Base-by-base conservation (phyloP, 2,113 vertebrate species). In the Thymallus thymallus region DNA sequence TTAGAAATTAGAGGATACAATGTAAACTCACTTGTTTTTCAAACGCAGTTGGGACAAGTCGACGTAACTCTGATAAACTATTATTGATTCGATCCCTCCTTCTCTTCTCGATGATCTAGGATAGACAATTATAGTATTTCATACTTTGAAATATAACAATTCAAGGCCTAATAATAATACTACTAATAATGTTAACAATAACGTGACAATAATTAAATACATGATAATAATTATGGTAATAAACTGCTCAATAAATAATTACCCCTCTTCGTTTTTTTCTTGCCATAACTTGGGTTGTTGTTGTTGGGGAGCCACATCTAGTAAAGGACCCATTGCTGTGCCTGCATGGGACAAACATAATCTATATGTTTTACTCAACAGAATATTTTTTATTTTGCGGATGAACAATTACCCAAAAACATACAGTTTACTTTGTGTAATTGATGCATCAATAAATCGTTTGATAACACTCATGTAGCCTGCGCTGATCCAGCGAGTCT, bases 81-180 rank as follows among this genome's bases (percentile, higher is more conserved):
- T 92, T 96, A 93, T 99, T 99, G 92, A 99, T 99, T 81, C 97
- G 90, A 93, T 98, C 96, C 82, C 96, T 92, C 72, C 96, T 94
- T 84, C 96, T 92, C 92, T 99, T 99, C 90, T 99, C 97, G 83
- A 98, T 98, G 45, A 99, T 95, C 97, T 96, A 81, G 72, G 86
- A 81, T 92, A 63, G 85, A 73, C 12, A 26, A 14, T 72, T 5
- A 6, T 41, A 10, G 2, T 46, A 22, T 20, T 68, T 14, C 7
- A 45, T 13, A 68, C n/a, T 22, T 22, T 23, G 4, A 46, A 68
- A 20, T 41, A 68, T 23, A 68, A 22, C 23, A 64, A 64, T 23
- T 22, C 58, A 22, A 61, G n/a, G n/a, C 58, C 58, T 22, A n/a
- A 24, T 5, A 45, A 67, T 32, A 35, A 32, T 66, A 32, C 2